These are phyloP conservation scores for Cynopterus brachyotis DNA, from an alignment of 2,113 vertebrate genomes.

Conservation along the genomic window DNA sequence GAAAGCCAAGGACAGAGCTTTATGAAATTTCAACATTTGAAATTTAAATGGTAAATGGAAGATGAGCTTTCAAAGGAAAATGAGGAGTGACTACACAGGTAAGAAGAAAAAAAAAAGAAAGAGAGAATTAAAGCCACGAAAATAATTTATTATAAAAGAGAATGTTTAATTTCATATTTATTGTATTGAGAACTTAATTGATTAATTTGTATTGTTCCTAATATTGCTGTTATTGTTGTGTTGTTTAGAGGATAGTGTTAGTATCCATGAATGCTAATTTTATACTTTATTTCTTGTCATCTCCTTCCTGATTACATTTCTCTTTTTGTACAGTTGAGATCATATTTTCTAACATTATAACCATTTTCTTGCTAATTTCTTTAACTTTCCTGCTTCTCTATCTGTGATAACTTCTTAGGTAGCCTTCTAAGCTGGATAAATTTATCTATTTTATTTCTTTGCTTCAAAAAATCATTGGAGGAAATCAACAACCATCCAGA, in stretches of 20 bases:
- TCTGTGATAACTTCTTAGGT: neutral
- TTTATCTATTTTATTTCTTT: neutral
- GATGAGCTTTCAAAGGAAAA: neutral
- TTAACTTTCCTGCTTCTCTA: neutral
- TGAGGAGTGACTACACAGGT: neutral
- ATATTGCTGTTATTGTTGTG: neutral
- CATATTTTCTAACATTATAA: neutral
- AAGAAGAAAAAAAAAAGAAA: neutral
- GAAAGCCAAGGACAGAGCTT: neutral
- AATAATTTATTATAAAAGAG: neutral
- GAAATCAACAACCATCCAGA: neutral
- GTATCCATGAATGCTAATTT: neutral
- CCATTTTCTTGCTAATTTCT: neutral
- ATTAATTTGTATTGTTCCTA: neutral
- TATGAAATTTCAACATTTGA: neutral
- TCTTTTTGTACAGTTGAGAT: neutral
- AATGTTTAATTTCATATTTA: neutral
- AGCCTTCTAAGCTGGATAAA: neutral
- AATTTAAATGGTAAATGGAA: neutral
- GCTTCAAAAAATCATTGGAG: neutral
- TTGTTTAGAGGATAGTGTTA: neutral
- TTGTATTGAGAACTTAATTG: neutral
- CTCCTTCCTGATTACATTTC: neutral
- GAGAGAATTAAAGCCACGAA: neutral
- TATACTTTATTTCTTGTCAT: neutral